Conservation (phyloP, 2,888 invertebrate species). For the Chrysina gloriosa region DNA sequence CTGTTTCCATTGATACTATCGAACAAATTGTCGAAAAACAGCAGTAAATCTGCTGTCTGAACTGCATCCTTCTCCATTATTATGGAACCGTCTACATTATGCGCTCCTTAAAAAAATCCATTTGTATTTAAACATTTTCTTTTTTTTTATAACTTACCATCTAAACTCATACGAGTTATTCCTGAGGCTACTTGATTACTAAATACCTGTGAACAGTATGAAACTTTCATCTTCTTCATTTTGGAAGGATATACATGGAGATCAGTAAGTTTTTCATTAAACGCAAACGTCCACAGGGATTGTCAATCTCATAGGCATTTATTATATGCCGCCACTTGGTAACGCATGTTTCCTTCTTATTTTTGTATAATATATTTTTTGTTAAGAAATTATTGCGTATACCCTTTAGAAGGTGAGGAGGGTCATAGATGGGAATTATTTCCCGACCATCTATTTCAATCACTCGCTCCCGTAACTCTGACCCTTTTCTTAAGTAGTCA, state of each 20-base stretch:
- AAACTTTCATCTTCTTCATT: slow-evolving; percentile 6
- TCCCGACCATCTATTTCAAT: slow-evolving; percentile 8
- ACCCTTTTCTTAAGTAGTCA: neutral
- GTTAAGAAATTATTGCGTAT: slow-evolving; percentile 17
- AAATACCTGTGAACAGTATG: slow-evolving; percentile 2
- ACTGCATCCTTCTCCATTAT: too few species aligned
- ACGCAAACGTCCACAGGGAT: neutral
- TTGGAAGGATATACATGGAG: neutral
- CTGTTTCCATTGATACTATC: too few species aligned
- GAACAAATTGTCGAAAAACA: too few species aligned
- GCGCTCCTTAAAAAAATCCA: too few species aligned
- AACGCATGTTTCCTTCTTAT: neutral
- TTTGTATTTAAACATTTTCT: too few species aligned
- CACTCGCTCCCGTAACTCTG: neutral
- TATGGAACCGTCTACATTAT: too few species aligned
- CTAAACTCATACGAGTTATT: slow-evolving; percentile 7
- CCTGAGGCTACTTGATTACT: neutral
- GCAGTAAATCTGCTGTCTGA: too few species aligned
- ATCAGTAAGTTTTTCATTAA: neutral
- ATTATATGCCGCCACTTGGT: neutral
- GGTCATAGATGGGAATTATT: slow-evolving; percentile 24
- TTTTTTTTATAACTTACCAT: too few species aligned
- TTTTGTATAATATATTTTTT: neutral
- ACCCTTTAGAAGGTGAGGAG: slow-evolving; percentile 25
- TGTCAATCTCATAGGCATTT: neutral